Base-by-base conservation (phyloP, 1,140 invertebrate species). In the Kradibia gibbosae region DNA sequence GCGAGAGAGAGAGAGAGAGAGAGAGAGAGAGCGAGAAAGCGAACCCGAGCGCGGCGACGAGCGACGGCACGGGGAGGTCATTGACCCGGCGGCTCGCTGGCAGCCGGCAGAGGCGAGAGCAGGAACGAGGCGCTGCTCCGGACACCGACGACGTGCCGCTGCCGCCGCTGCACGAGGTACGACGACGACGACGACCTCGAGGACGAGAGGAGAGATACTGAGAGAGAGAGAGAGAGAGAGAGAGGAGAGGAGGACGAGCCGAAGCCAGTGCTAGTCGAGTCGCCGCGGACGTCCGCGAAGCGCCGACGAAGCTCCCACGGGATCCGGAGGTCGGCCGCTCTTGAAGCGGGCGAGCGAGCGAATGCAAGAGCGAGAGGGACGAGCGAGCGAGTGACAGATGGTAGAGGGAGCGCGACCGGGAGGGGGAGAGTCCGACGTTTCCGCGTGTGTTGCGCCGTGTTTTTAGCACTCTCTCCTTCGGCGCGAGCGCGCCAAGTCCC, bases 1-100 rank as follows among this genome's bases (percentile, higher is more conserved):
- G 57, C 28, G 62, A 8, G 39, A 22, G 73, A 71, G 75, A 70
- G 73, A 72, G 67, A 60, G 53, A 42, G 65, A 53, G 57, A 67
- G 67, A 62, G 62, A 50, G 42, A 57, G 84, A 80, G 81, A 80
- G 77, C 71, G 82, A 39, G 50, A 20, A 53, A 53, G 85, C 86
- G 85, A 84, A 83, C 84, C 85, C 65, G 70, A 53, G 71, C 78
- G 70, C 78, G 71, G 50, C 87, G 88, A 87, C 89, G n/a, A n/a
- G n/a, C n/a, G 88, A 88, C 87, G 89, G 87, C 89, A 86, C 88
- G 86, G 86, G 86, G 87, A 89, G 89, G 90, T 90, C 90, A 89
- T 91, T 91, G 90, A 91, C 90, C 90, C 85, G 89, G 89, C 89
- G 88, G 89, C 89, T 89, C 86, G 89, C 88, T 91, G 89, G 89